Conservation (phyloP, 2,797 vertebrate genomes). For the Gephyroberyx darwinii region DNA sequence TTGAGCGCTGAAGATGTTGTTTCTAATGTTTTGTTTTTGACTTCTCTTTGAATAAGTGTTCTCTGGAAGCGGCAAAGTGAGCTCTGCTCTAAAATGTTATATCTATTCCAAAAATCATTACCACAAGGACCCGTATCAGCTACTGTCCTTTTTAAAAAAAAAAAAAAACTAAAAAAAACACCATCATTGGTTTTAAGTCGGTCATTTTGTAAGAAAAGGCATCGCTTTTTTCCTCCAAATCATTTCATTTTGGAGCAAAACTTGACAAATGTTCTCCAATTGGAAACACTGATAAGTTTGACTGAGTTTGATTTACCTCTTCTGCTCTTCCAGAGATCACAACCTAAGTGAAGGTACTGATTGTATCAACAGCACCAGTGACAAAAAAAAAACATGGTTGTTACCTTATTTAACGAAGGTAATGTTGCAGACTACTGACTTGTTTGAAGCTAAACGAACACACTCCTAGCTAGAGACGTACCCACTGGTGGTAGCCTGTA, state of each 20-base stretch:
- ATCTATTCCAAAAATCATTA: neutral
- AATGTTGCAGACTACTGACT: slow-evolving; percentile 52
- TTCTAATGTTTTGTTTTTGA: neutral
- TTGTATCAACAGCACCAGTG: slow-evolving; percentile 49
- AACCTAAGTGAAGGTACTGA: slow-evolving; percentile 42
- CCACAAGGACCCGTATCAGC: no score
- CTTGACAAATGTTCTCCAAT: neutral
- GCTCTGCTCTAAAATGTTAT: neutral
- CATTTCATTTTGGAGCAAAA: neutral
- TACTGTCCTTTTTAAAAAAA: no score
- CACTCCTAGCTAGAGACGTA: slow-evolving; percentile 4
- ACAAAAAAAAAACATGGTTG: neutral
- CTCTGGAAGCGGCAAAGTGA: slow-evolving; percentile 34
- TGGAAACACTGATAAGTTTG: slow-evolving; percentile 21
- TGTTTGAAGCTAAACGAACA: slow-evolving; percentile 25
- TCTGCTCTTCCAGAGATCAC: slow-evolving; percentile 46
- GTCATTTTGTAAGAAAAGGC: no score
- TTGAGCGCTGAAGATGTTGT: neutral
- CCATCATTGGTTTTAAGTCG: no score
- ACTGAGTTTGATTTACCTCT: slow-evolving; percentile 9
- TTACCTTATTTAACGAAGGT: slow-evolving; percentile 20
- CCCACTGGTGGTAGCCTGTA: slow-evolving; percentile 14
- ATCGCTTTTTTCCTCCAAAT: no score
- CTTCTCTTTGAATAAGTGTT: slow-evolving; percentile 31
- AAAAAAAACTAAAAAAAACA: no score